Percentiles rank a stretch among this genome's conserved stretches.
Evolutionary conservation across 2,888 invertebrate genomes (phyloP).

Genomic region (Melipona bicolor): DNA sequence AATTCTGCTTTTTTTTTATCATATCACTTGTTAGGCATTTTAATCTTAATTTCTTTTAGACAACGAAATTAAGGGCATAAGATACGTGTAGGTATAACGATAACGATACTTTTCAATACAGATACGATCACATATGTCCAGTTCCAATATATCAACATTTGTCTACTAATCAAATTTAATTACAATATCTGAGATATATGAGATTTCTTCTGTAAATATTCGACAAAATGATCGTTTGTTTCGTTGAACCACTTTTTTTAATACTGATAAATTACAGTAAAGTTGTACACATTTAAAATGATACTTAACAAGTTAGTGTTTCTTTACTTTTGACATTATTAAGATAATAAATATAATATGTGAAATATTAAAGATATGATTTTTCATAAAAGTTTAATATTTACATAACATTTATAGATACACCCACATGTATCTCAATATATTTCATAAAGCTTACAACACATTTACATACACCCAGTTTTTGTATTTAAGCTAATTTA

Average conservation of each 20-base stretch:
- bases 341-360: conserved; percentile 31
- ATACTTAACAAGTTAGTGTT: conserved; percentile 3
- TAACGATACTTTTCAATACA: conserved; percentile 20
- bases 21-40: conserved; percentile 55
- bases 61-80: conserved; percentile 41
- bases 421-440: conserved; percentile 57
- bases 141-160: conserved; percentile 6
- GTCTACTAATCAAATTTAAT: conserved; percentile 7
- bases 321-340: conserved; percentile 19
- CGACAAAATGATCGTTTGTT: not conserved
- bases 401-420: conserved; percentile 47
- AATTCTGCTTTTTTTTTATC: conserved; percentile 36
- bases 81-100: conserved; percentile 59
- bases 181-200: conserved; percentile 16
- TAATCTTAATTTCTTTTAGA: conserved; percentile 47
- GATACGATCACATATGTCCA: not conserved
- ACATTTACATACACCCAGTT: conserved; percentile 59
- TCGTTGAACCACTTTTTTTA: conserved; percentile 14
- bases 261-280: conserved; percentile 32
- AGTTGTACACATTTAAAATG: conserved; percentile 17
- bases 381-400: conserved; percentile 28
- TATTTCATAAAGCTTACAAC: conserved; percentile 48
- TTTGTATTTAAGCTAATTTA: conserved; percentile 41
- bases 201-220: conserved; percentile 13
- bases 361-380: conserved; percentile 42